phyloP scores from a whole-genome alignment of 2,888 invertebrate genomes.

The Odontomyia ornata region DNA sequence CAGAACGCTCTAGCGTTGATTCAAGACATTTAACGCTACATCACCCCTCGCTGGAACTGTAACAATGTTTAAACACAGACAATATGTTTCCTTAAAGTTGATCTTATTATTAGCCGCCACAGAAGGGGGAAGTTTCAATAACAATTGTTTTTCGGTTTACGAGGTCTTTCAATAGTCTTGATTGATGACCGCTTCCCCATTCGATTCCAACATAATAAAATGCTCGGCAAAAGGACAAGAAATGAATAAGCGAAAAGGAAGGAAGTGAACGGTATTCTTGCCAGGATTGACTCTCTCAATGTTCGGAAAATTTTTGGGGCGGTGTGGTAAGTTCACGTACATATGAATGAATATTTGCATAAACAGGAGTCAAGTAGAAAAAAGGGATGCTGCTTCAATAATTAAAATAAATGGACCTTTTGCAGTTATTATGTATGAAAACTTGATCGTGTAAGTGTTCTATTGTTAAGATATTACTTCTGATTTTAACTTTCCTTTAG shows the following conservation, averaged over 20 bases:
- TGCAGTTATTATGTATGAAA: too few species aligned
- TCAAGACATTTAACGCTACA: neutral
- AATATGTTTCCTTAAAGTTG: slow-evolving; percentile 49
- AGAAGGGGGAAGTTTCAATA: slow-evolving; percentile 39
- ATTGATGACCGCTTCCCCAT: slow-evolving; percentile 46
- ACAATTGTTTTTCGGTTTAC: slow-evolving; percentile 46
- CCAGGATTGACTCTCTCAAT: neutral
- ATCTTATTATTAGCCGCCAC: slow-evolving; percentile 49
- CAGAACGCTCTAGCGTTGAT: neutral
- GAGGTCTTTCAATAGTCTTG: slow-evolving; percentile 48
- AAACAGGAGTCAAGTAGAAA: too few species aligned
- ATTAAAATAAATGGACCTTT: too few species aligned
- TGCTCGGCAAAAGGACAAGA: slow-evolving; percentile 24
- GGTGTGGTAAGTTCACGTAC: neutral
- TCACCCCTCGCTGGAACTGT: neutral
- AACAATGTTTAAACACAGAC: slow-evolving; percentile 45
- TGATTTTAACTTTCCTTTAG: too few species aligned
- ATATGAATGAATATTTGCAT: too few species aligned
- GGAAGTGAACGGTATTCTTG: neutral
- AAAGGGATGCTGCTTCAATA: too few species aligned
- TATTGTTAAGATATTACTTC: too few species aligned
- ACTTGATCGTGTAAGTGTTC: too few species aligned
- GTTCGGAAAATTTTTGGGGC: neutral
- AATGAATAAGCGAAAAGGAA: neutral
- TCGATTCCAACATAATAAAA: slow-evolving; percentile 35